phyloP scores from a whole-genome alignment of 2,113 vertebrate genomes.

The Brachyistius frenatus region DNA sequence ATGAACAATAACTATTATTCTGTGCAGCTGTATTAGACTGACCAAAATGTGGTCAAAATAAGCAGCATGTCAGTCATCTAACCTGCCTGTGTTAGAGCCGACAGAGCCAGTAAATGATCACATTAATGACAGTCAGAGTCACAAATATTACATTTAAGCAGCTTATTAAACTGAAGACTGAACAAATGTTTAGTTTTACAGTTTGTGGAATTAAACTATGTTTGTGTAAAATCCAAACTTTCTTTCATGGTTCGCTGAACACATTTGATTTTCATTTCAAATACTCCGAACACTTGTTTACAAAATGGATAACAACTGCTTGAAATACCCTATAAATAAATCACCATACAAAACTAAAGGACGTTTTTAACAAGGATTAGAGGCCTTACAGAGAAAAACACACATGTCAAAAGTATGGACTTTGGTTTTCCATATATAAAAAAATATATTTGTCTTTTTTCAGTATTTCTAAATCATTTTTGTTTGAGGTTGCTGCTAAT shows the following conservation, averaged over 20 bases:
- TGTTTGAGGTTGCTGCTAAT: too few relatives aligned
- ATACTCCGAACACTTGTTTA: constrained; percentile 10
- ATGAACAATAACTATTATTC: constrained; percentile 47
- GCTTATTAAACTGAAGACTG: constrained; percentile 11
- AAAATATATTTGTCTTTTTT: not conserved
- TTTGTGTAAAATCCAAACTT: constrained; percentile 37
- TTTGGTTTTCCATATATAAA: not conserved
- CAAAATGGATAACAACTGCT: constrained; percentile 14
- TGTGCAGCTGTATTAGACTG: constrained; percentile 29
- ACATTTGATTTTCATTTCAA: constrained; percentile 25
- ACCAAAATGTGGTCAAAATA: constrained; percentile 23
- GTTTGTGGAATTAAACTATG: constrained; percentile 1
- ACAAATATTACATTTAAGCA: not conserved
- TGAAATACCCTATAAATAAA: constrained; percentile 17
- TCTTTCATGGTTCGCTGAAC: not conserved
- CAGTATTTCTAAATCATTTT: too few relatives aligned
- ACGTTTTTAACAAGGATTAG: not conserved
- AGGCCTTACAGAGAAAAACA: not conserved
- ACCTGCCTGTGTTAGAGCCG: not conserved
- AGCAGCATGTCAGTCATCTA: constrained; percentile 14
- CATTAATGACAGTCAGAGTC: constrained; percentile 5
- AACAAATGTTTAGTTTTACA: constrained; percentile 50
- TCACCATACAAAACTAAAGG: not conserved
- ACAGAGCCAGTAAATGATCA: not conserved
- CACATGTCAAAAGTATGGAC: not conserved